Evolutionary conservation across 1,140 invertebrate species (phyloP).

Genomic region (Anagrus nilaparvatae): DNA sequence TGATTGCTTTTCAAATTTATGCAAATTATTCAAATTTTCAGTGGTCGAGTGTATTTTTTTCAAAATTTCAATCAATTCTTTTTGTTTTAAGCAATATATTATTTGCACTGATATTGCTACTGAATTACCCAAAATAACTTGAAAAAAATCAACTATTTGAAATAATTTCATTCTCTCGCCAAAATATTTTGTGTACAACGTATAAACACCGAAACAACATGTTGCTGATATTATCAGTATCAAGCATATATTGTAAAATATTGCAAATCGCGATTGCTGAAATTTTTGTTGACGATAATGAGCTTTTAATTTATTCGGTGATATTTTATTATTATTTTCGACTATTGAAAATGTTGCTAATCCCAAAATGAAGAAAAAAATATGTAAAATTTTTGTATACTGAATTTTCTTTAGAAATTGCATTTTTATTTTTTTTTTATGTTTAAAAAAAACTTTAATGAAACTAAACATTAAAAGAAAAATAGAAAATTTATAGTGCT

Average conservation of each 20-base stretch:
- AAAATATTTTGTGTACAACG: not conserved
- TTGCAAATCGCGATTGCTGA: not conserved
- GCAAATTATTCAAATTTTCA: not conserved
- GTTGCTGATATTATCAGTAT: not conserved
- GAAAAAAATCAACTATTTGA: not conserved
- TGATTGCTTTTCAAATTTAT: not conserved
- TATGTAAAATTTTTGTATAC: too few species aligned
- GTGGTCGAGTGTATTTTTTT: not conserved
- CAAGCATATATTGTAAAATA: not conserved
- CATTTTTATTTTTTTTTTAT: too few species aligned
- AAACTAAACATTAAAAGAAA: too few species aligned
- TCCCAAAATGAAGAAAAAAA: too few species aligned
- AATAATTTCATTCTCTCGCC: not conserved
- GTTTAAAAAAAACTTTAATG: too few species aligned
- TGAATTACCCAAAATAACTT: not conserved
- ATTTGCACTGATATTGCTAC: not conserved
- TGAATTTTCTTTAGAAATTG: too few species aligned
- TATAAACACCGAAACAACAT: not conserved
- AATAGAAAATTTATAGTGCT: too few species aligned
- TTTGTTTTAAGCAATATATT: not conserved
- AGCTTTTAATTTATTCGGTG: too few species aligned
- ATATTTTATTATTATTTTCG: too few species aligned
- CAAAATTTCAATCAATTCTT: not conserved
- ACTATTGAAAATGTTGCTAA: too few species aligned
- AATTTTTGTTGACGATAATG: too few species aligned